These are phyloP conservation scores for Allophyes oxyacanthae DNA, from an alignment of 2,888 invertebrate species.

Conservation along the genomic window DNA sequence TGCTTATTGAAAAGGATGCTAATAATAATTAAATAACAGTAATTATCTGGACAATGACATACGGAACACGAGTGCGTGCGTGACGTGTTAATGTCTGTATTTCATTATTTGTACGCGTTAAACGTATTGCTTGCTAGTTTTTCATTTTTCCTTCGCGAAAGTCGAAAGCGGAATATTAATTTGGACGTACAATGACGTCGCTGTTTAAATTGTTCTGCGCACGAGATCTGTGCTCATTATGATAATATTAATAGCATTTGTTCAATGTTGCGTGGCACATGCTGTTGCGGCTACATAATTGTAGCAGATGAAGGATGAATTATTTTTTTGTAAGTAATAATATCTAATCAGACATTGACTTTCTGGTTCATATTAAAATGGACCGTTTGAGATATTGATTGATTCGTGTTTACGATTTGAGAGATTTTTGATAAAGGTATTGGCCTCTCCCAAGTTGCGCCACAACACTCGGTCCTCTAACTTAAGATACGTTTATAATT, in stretches of 20 bases:
- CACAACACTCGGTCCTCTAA: too few species aligned
- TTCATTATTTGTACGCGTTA: conserved; percentile 35
- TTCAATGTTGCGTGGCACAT: conserved; percentile 52
- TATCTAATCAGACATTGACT: too few species aligned
- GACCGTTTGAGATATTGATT: too few species aligned
- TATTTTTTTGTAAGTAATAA: too few species aligned
- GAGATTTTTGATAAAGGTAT: too few species aligned
- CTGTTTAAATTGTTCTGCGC: conserved; percentile 51
- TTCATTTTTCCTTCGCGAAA: conserved; percentile 63
- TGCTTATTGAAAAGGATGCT: too few species aligned
- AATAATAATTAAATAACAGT: too few species aligned
- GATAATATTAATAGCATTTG: conserved; percentile 56
- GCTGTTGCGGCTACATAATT: conserved; percentile 17
- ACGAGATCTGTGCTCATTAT: conserved; percentile 61
- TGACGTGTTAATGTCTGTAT: conserved; percentile 8
- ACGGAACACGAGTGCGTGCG: conserved; percentile 36
- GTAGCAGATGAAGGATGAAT: neutral
- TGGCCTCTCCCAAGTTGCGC: too few species aligned
- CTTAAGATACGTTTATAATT: too few species aligned
- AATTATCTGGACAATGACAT: neutral
- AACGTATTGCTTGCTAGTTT: conserved; percentile 31
- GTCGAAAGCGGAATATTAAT: conserved; percentile 67
- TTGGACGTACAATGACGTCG: conserved; percentile 44
- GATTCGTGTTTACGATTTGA: too few species aligned
- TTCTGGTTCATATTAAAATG: too few species aligned